Base-by-base conservation (phyloP, 2,888 invertebrate genomes). In the Ectemnius cavifrons region DNA sequence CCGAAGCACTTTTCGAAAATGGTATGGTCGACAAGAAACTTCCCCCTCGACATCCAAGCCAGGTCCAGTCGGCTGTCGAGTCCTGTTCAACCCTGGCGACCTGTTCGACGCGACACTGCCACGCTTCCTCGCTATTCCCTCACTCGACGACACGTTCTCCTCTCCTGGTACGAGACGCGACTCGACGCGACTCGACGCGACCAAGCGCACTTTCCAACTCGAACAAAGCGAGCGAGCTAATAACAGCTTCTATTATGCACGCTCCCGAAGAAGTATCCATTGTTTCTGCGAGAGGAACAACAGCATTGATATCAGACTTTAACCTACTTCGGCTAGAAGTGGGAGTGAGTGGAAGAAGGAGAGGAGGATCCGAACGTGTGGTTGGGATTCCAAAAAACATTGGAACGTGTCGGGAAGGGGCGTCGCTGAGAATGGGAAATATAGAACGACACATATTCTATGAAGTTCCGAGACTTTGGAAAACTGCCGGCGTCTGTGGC, bases 1-100 rank as follows among this genome's bases (percentile, higher is more conserved):
- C 2, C 3, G 28, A 8, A 18, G 57, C 57, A 61, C 71, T 72
- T 75, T 72, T 77, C 62, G 67, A 63, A 58, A 71, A 73, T 67
- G 52, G 52, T 27, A 60, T 28, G 46, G 23, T 13, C 23, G 20
- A 8, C 37, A 47, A 52, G 66, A 68, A 71, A 78, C 64, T 67
- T 75, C 56, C 66, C 47, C 66, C 61, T 62, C 73, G 23, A 23
- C 23, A 52, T 58, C 13, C 47, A 23, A 2, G 23, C 23, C 23
- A 23, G 23, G 23, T 23, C 23, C 23, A 23, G 23, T 23, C 23
- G 23, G 23, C 23, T 23, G 23, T 23, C 23, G 23, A 23, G 23
- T 23, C 23, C 23, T 23, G 23, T 23, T 23, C 2, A 23, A n/a
- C 18, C 18, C 18, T 37, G 37, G 1, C 14, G 14, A 2, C 8